phyloP scores from a whole-genome alignment of 1,140 invertebrate species.

The Mylabris phalerata region DNA sequence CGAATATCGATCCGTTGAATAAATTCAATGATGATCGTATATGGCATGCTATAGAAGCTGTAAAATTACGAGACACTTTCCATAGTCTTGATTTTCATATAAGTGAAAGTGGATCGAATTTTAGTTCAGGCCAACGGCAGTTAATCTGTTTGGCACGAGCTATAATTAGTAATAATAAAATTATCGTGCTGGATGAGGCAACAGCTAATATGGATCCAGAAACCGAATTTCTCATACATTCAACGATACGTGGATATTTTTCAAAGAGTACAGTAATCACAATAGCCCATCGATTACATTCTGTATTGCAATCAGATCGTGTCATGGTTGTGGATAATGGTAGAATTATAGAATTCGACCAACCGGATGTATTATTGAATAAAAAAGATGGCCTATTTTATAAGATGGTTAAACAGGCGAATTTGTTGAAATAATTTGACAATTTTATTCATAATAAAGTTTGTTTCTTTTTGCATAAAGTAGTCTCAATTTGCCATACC shows the following conservation, averaged over 20 bases:
- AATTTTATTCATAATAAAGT: too few species aligned
- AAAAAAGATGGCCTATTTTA: conserved; percentile 56
- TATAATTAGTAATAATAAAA: conserved; percentile 62
- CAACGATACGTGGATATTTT: conserved; percentile 62
- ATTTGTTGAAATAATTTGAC: conserved; percentile 24
- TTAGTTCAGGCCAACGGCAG: conserved; percentile 73
- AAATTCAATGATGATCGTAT: conserved; percentile 63
- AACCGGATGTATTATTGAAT: conserved; percentile 58
- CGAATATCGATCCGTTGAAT: conserved; percentile 80
- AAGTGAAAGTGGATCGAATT: conserved; percentile 59
- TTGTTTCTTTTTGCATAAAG: too few species aligned
- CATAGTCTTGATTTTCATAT: conserved; percentile 37
- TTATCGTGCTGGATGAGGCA: conserved; percentile 72
- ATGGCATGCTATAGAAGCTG: conserved; percentile 74
- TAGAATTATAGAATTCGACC: conserved; percentile 61
- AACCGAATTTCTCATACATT: conserved; percentile 62
- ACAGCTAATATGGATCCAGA: conserved; percentile 63
- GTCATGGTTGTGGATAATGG: conserved; percentile 67
- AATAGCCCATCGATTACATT: conserved; percentile 75
- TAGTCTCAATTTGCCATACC: too few species aligned
- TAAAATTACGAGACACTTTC: conserved; percentile 50
- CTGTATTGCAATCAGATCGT: conserved; percentile 71
- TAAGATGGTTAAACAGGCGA: conserved; percentile 63
- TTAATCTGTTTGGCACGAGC: conserved; percentile 72
- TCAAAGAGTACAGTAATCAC: conserved; percentile 67